Evolutionary conservation across 2,888 invertebrate species (phyloP).

Genomic region (Caenorhabditis parvicauda): DNA sequence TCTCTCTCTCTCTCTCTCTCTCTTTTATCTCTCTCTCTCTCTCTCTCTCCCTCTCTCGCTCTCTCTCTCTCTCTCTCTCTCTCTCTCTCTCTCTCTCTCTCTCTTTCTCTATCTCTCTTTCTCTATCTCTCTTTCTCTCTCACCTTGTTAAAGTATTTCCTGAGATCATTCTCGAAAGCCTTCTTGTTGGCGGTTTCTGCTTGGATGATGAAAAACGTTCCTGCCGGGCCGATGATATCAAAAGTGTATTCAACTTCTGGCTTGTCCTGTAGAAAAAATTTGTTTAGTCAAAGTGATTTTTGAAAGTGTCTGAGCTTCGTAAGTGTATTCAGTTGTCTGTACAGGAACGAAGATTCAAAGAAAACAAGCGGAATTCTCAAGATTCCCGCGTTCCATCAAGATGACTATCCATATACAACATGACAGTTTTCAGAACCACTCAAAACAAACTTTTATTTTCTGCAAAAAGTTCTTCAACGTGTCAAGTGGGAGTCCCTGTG

Average conservation of each 20-base stretch:
- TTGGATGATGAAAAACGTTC: conserved; percentile 51
- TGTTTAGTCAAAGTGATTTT: background rate
- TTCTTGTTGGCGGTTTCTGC: conserved; percentile 49
- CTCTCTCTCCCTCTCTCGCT: too few relatives aligned
- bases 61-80: background rate
- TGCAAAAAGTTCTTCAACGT: conserved; percentile 50
- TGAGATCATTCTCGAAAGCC: conserved; percentile 32
- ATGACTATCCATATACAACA: too few relatives aligned
- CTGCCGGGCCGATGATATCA: conserved; percentile 52
- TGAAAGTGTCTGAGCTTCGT: background rate
- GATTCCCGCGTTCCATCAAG: background rate
- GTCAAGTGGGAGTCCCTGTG: conserved; percentile 49
- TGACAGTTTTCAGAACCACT: background rate
- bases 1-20: background rate
- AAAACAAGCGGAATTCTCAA: too few relatives aligned
- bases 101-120: background rate
- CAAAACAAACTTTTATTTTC: conserved; percentile 33
- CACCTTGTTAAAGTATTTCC: conserved; percentile 53
- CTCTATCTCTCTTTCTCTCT: too few relatives aligned
- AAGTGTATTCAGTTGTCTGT: too few relatives aligned
- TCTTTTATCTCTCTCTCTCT: too few relatives aligned
- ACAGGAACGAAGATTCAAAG: too few relatives aligned
- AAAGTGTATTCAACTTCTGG: conserved; percentile 49
- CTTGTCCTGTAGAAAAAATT: conserved; percentile 40
- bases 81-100: conserved; percentile 1